Conservation (phyloP, 2,888 invertebrate species). For the Pollenia amentaria region DNA sequence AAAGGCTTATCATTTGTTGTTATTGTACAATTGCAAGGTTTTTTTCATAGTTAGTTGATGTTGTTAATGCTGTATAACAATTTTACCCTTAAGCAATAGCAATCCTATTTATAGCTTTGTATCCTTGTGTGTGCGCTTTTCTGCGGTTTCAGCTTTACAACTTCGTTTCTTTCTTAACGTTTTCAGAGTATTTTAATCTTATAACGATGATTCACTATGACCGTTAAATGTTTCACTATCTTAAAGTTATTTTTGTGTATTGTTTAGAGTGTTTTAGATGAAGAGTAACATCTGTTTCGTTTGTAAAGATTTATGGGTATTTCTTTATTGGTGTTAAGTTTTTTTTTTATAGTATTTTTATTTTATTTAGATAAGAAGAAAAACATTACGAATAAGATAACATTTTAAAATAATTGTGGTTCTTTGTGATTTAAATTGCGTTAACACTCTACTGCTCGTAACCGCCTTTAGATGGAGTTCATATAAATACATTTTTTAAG, state of each 20-base stretch:
- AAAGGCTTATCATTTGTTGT: constrained; percentile 27
- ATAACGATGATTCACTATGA: constrained; percentile 58
- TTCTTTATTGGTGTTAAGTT: not conserved
- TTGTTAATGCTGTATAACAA: constrained; percentile 28
- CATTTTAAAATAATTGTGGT: not conserved
- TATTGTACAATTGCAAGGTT: constrained; percentile 1
- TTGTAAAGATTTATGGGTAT: constrained; percentile 23
- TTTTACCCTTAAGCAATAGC: constrained; percentile 37
- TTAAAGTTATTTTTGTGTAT: constrained; percentile 57
- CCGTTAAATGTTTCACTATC: constrained; percentile 62
- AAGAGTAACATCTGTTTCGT: constrained; percentile 5
- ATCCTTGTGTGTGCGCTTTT: not conserved
- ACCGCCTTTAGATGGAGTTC: too few relatives aligned
- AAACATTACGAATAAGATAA: not conserved
- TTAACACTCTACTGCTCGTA: too few relatives aligned
- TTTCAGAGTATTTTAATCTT: constrained; percentile 43
- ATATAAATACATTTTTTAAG: too few relatives aligned
- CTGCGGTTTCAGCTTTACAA: constrained; percentile 42
- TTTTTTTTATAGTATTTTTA: constrained; percentile 25
- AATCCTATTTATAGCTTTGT: constrained; percentile 12
- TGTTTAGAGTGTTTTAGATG: constrained; percentile 12
- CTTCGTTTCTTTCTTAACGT: not conserved
- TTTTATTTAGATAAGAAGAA: not conserved
- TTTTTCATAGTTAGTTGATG: constrained; percentile 12
- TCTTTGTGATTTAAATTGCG: not conserved